Base-by-base conservation (phyloP, 2,888 invertebrate species). In the Brachycybe producta region DNA sequence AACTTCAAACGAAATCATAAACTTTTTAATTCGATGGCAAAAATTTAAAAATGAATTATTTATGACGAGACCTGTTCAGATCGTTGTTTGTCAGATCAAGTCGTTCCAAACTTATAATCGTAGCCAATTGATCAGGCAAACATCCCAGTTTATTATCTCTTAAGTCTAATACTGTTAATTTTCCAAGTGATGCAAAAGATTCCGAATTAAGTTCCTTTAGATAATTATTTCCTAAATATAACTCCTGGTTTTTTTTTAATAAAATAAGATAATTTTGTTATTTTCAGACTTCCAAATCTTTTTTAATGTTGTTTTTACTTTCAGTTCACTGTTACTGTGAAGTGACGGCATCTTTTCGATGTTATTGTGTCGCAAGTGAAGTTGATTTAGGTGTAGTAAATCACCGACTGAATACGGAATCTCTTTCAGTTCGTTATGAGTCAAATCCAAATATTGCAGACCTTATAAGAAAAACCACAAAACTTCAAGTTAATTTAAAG, bases 61-160 rank as follows among this genome's bases (percentile, higher is more conserved):
- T 49, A 40, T 44, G 15, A 15, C 62, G 69, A 57, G 63, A 75
- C 75, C 62, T 63, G 26, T 68, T 64, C 52, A 76, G 70, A 58
- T 76, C 77, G 64, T 91, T 91, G 66, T 86, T 86, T 8, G 84
- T 81, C 50, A 91, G 67, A 70, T 92, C 90, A 42, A 92, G 74
- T 57, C 87, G 75, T 60, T 84, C 81, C 40, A 91, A 69, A 59
- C 78, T 78, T 59, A 83, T 77, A 49, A 90, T 66, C 54, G 80
- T 68, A 13, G 78, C 76, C 59, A 90, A 78, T 65, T 86, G 82
- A 55, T 84, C 80, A 0, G 91, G 90, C 17, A 54, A n/a, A 5
- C 34, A n/a, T 8, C 23, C 2, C 2, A 57, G 24, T 26, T 43
- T 30, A 48, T 47, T 51, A 51, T 54, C 51, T 42, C 54, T 42